phyloP scores from a whole-genome alignment of 2,797 vertebrate species.

The Columba guinea region DNA sequence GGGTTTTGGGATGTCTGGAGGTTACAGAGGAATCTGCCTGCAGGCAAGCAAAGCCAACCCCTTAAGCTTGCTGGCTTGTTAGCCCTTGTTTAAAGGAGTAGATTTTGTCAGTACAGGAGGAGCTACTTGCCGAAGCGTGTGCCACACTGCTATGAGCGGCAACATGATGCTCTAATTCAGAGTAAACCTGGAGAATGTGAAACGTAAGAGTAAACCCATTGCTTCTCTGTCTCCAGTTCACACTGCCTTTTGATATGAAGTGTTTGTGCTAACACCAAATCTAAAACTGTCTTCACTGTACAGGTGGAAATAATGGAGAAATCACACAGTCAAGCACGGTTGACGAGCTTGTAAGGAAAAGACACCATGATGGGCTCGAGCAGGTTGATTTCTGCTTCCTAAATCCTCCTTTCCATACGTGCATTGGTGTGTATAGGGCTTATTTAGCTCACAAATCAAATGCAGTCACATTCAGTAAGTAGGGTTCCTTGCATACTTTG shows the following conservation, averaged over 20 bases:
- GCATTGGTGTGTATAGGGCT: neutral
- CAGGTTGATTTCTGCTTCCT: neutral
- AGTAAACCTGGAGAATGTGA: neutral
- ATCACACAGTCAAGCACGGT: fast-evolving
- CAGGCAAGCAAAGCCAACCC: neutral
- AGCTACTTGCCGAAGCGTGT: neutral
- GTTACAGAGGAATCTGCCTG: neutral
- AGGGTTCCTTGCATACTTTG: constrained; percentile 66
- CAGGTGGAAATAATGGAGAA: neutral
- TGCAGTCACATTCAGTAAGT: neutral
- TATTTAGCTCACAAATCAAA: neutral
- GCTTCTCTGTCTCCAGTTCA: neutral
- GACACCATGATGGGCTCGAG: neutral
- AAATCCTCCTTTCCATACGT: neutral
- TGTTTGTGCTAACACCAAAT: neutral
- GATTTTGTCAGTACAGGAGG: neutral
- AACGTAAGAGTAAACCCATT: neutral
- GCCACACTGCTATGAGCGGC: neutral
- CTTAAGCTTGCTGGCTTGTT: neutral
- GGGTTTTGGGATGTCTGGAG: neutral
- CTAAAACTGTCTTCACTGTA: neutral
- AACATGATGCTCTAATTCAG: neutral
- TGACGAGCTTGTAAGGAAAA: neutral
- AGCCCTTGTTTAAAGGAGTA: neutral
- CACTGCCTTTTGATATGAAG: neutral